phyloP scores from a whole-genome alignment of 2,113 vertebrate species.

The Eonycteris spelaea region DNA sequence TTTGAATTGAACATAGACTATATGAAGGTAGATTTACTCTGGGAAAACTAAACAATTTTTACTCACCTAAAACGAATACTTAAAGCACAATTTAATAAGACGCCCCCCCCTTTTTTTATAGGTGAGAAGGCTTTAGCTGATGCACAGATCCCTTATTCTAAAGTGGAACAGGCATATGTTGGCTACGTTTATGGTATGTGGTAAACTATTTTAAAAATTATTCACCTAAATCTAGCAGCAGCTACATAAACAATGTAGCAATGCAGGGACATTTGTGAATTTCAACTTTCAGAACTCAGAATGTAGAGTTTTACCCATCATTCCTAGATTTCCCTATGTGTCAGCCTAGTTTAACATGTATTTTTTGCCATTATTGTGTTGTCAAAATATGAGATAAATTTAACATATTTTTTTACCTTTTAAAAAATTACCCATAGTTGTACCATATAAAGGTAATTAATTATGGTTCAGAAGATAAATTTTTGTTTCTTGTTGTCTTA shows the following conservation, averaged over 20 bases:
- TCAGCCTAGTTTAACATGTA: neutral
- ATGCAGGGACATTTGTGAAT: neutral
- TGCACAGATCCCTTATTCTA: conserved; percentile 91
- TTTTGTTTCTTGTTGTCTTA: conserved; percentile 20
- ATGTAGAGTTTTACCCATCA: neutral
- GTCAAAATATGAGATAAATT: neutral
- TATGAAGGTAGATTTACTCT: neutral
- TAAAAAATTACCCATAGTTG: neutral
- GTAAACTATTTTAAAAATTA: neutral
- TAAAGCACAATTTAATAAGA: neutral
- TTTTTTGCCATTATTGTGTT: neutral
- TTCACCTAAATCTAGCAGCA: neutral
- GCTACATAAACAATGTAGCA: neutral
- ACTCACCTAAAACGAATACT: neutral
- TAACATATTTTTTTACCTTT: neutral
- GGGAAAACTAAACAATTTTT: neutral
- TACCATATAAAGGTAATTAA: conserved; percentile 4
- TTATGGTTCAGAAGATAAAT: conserved; percentile 13
- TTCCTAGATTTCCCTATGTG: neutral
- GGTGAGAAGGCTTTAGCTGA: conserved; percentile 92
- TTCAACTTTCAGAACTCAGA: conserved; percentile 14
- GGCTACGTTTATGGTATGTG: conserved; percentile 95
- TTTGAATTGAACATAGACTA: neutral
- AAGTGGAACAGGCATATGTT: conserved; percentile 92
- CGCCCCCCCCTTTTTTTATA: conserved; percentile 63